Conservation (phyloP, 2,888 invertebrate genomes). For the Drosophila mimica region DNA sequence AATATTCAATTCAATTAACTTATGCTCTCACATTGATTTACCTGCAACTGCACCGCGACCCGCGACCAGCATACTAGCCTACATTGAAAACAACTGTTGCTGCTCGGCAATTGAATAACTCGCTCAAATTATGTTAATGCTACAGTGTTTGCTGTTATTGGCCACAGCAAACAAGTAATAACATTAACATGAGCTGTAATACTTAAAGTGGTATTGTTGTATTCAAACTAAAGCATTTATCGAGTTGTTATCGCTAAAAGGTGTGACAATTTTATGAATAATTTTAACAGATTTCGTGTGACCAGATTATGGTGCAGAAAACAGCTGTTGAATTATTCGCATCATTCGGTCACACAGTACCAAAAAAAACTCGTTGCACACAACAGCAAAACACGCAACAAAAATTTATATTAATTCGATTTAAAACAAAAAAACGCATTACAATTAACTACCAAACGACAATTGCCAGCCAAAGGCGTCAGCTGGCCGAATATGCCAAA, state of each 20-base stretch:
- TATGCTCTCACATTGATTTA: neutral
- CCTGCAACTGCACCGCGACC: neutral
- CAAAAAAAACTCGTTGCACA: constrained; percentile 62
- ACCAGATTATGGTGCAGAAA: constrained; percentile 28
- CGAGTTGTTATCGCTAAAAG: constrained; percentile 9
- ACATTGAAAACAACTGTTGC: constrained; percentile 33
- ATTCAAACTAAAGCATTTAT: neutral
- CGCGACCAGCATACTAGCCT: constrained; percentile 8
- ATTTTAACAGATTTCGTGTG: constrained; percentile 23
- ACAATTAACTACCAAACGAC: constrained; percentile 27
- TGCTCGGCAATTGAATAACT: neutral
- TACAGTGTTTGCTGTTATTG: neutral
- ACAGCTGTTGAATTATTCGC: constrained; percentile 48
- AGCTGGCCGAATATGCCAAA: constrained; percentile 34
- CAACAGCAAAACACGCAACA: constrained; percentile 66
- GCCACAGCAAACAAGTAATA: neutral
- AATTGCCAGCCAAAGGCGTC: constrained; percentile 47
- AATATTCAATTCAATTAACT: neutral
- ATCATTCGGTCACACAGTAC: constrained; percentile 49
- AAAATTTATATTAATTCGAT: constrained; percentile 55
- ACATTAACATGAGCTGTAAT: neutral
- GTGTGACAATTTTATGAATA: constrained; percentile 32
- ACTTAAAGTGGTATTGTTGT: constrained; percentile 13
- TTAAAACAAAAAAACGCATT: constrained; percentile 49
- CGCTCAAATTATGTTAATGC: neutral